Percentiles rank a stretch among this genome's conserved stretches.
Conservation (phyloP, 2,888 invertebrate genomes). For the Halictus quadricinctus region DNA sequence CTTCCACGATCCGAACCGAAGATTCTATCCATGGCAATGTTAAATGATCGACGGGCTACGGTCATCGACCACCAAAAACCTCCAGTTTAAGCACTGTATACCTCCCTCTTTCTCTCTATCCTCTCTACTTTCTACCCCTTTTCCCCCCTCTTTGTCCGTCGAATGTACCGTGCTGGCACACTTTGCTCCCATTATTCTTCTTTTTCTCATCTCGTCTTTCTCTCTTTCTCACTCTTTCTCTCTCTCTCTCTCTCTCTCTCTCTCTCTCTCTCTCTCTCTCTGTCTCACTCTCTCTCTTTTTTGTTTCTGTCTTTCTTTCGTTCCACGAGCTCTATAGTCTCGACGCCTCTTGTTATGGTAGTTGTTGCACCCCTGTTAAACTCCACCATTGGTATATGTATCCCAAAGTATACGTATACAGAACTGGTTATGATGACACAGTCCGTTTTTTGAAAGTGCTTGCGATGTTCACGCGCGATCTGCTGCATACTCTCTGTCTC, state of each 20-base stretch:
- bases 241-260: not conserved
- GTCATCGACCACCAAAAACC: not conserved
- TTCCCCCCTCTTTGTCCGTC: not conserved
- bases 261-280: not conserved
- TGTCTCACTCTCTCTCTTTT: not conserved
- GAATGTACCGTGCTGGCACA: conserved; percentile 31
- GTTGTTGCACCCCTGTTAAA: conserved; percentile 57
- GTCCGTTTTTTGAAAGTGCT: conserved; percentile 34
- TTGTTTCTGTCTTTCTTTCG: conserved; percentile 4
- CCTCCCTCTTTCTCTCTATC: not conserved
- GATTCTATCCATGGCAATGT: not conserved
- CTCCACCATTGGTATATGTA: conserved; percentile 2
- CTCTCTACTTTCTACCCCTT: not conserved
- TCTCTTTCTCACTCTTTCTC: too few relatives aligned
- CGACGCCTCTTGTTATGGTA: conserved; percentile 49
- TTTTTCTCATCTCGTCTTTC: not conserved
- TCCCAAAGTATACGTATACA: conserved; percentile 12
- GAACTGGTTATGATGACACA: conserved; percentile 21
- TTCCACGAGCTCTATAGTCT: conserved; percentile 26
- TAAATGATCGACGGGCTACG: conserved; percentile 16
- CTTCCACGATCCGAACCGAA: not conserved
- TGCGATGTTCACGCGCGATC: conserved; percentile 31
- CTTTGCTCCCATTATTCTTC: not conserved
- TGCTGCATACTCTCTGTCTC: not conserved
- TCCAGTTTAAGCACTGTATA: not conserved